phyloP scores from a whole-genome alignment of 1,140 invertebrate genomes.

The Drosophila ananassae region DNA sequence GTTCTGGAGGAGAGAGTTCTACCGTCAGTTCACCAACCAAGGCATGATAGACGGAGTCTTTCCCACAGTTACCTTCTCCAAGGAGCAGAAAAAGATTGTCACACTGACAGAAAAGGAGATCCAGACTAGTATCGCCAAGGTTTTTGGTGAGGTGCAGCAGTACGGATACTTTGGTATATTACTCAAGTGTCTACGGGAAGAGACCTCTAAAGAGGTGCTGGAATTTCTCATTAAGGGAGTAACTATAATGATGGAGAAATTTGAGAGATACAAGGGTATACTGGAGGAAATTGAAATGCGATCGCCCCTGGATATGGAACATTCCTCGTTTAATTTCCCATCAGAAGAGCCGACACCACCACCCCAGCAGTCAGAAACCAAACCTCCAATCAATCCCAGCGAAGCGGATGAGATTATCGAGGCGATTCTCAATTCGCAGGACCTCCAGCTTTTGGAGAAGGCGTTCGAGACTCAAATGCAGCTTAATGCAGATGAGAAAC shows the following conservation, averaged over 20 bases:
- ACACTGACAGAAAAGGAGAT: slow-evolving; percentile 88
- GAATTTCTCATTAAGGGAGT: slow-evolving; percentile 86
- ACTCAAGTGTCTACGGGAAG: slow-evolving; percentile 87
- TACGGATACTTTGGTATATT: slow-evolving; percentile 89
- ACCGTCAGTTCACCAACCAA: slow-evolving; percentile 88
- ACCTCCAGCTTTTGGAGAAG: slow-evolving; percentile 86
- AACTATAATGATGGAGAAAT: slow-evolving; percentile 84
- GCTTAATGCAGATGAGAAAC: slow-evolving; percentile 39
- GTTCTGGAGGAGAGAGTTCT: slow-evolving; percentile 89
- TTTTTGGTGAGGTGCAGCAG: slow-evolving; percentile 87
- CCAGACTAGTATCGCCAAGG: slow-evolving; percentile 87
- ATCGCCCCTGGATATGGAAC: slow-evolving; percentile 15
- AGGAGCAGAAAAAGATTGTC: slow-evolving; percentile 90
- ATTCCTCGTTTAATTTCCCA: slow-evolving; percentile 4
- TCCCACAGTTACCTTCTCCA: slow-evolving; percentile 91
- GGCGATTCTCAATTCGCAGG: slow-evolving; percentile 85
- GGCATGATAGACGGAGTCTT: slow-evolving; percentile 92
- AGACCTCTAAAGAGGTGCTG: slow-evolving; percentile 89
- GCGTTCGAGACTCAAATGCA: slow-evolving; percentile 85
- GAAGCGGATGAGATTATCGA: slow-evolving; percentile 84
- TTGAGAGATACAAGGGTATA: slow-evolving; percentile 78
- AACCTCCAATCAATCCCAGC: slow-evolving; percentile 24
- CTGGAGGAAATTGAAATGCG: slow-evolving; percentile 53
- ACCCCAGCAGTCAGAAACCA: background rate
- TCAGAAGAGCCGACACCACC: slow-evolving; percentile 6